phyloP scores from a whole-genome alignment of 2,113 vertebrate species.

The Cyanoderma ruficeps region DNA sequence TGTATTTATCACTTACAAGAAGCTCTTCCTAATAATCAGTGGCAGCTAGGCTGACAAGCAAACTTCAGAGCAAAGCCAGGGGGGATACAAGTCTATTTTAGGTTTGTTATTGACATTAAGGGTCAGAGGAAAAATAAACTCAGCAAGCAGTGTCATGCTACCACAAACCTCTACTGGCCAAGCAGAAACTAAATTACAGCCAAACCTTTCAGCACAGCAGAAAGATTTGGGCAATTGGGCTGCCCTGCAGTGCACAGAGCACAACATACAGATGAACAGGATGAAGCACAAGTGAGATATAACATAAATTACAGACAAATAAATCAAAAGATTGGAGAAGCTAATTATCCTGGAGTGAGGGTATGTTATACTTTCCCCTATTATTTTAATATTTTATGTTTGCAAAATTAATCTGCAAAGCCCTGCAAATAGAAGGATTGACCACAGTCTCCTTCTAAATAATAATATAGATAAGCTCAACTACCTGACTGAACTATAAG shows the following conservation, averaged over 20 bases:
- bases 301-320: neutral
- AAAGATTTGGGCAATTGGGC: neutral
- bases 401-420: neutral
- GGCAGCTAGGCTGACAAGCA: slow-evolving; percentile 52
- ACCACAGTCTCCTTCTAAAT: neutral
- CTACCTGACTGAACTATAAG: neutral
- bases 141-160: slow-evolving; percentile 45
- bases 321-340: neutral
- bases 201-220: slow-evolving; percentile 30
- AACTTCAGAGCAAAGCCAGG: slow-evolving; percentile 28
- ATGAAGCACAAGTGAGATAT: neutral
- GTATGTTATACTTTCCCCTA: neutral
- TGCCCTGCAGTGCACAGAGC: neutral
- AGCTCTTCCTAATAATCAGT: slow-evolving; percentile 30
- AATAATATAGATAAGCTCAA: neutral
- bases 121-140: slow-evolving; percentile 60
- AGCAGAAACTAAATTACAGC: slow-evolving; percentile 45
- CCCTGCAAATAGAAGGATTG: neutral
- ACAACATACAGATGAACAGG: neutral
- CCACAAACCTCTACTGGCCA: slow-evolving; percentile 52
- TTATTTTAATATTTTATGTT: neutral
- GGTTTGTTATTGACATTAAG: slow-evolving; percentile 47
- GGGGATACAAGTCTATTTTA: slow-evolving; percentile 51
- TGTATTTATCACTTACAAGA: slow-evolving; percentile 41
- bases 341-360: neutral